A percentile compares a stretch with the other conserved stretches of the same genome.
Conservation (phyloP, 1,140 invertebrate species). For the Sitophilus oryzae region DNA sequence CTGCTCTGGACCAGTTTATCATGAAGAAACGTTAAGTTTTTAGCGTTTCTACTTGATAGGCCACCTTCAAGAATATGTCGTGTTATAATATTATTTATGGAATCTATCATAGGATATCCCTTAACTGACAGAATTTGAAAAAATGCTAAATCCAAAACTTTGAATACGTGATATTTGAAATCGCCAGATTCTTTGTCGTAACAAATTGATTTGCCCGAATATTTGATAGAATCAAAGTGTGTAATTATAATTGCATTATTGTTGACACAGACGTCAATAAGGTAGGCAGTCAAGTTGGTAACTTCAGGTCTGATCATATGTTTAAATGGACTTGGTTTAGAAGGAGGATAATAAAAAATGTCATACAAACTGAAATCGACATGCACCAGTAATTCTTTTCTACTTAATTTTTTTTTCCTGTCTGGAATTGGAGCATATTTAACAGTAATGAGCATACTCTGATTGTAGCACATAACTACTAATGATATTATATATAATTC, state of each 20-base stretch:
- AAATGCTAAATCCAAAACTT: neutral
- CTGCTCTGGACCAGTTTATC: neutral
- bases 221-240: neutral
- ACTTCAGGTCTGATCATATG: no score
- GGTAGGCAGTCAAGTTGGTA: neutral
- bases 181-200: neutral
- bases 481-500: neutral
- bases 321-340: no score
- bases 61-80: neutral
- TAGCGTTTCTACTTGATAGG: neutral
- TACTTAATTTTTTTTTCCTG: no score
- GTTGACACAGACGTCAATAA: neutral
- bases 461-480: neutral
- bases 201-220: neutral
- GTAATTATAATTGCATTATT: neutral
- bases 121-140: neutral
- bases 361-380: no score
- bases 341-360: no score
- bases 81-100: neutral
- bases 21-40: neutral
- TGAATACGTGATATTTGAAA: neutral
- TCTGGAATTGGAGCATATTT: neutral
- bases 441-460: neutral
- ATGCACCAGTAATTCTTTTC: no score
- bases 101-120: neutral